Evolutionary conservation across 2,797 vertebrate genomes (phyloP).

Genomic region (Clamator glandarius): DNA sequence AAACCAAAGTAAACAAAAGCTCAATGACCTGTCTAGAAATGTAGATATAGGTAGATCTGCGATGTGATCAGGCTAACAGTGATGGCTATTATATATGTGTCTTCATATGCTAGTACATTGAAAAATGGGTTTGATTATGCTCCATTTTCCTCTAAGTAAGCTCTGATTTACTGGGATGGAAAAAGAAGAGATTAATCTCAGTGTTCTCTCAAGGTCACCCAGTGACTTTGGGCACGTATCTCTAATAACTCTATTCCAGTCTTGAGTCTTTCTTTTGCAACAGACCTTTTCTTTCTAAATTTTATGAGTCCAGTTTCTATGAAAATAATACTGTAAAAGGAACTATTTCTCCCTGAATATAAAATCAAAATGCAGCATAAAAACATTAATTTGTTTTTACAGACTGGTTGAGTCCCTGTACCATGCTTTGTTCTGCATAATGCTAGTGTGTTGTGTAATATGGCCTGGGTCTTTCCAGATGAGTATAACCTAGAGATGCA

Average conservation of each 20-base stretch:
- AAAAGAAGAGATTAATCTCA: neutral
- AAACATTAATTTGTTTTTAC: neutral
- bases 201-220: neutral
- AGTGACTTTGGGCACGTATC: neutral
- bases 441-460: neutral
- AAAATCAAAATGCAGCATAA: neutral
- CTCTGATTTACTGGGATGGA: neutral
- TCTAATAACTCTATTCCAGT: neutral
- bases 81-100: constrained; percentile 1
- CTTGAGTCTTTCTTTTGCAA: neutral
- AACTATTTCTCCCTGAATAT: neutral
- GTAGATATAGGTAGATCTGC: neutral
- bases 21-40: rapidly evolving
- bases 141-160: neutral
- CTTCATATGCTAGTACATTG: neutral
- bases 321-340: neutral
- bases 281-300: neutral
- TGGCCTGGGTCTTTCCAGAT: neutral
- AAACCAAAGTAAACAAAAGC: neutral
- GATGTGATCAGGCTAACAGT: neutral
- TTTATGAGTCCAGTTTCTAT: neutral
- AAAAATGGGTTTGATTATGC: constrained; percentile 12
- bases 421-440: neutral
- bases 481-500: neutral
- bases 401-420: neutral